Base-by-base conservation (phyloP, 2,888 invertebrate species). In the Tenthredo amoena region DNA sequence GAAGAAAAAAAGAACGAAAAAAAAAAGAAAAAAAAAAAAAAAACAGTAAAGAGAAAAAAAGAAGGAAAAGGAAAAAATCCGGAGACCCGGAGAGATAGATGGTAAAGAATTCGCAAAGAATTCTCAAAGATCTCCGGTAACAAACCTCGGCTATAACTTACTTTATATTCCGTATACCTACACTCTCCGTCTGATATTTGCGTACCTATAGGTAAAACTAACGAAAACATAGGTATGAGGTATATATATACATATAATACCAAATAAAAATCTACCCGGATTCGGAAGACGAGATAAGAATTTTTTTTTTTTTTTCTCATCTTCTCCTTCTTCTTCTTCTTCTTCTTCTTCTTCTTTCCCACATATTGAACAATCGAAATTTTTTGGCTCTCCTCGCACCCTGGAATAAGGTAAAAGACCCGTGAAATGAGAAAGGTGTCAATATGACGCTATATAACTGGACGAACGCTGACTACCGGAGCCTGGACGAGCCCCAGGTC, bases 371-470 rank as follows among this genome's bases (percentile, higher is more conserved):
- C 7, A 37, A 37, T 37, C 26, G 9, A 71, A 34, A 62, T 62
- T 62, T 62, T 62, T 62, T 26, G 21, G 9, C 26, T 62, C 12
- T 26, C n/a, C 37, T 7, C 72, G 0, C 72, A 15, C 72, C 12
- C 2, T 18, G 31, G 34, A 77, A 81, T 7, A 37, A 40, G 62
- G 65, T 12, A 6, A n/a, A 83, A 43, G 26, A 81, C 21, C 81
- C 21, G 58, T 40, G 81, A 81, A 62, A 81, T 62, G 62, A 81
- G 62, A 81, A 62, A 81, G 81, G 81, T 81, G 81, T 81, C 81
- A 81, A 81, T 58, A 81, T 62, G 81, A 81, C 37, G 81, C 37
- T 58, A 81, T 81, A 81, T 81, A 81, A 81, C 58, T 40, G 81
- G 9, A 81, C 40, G 81, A 81, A 81, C 58, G 81, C 81, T 81